A percentile compares a stretch with the other conserved stretches of the same genome.
Conservation (phyloP, 2,888 invertebrate genomes). For the Lutraria lutraria region DNA sequence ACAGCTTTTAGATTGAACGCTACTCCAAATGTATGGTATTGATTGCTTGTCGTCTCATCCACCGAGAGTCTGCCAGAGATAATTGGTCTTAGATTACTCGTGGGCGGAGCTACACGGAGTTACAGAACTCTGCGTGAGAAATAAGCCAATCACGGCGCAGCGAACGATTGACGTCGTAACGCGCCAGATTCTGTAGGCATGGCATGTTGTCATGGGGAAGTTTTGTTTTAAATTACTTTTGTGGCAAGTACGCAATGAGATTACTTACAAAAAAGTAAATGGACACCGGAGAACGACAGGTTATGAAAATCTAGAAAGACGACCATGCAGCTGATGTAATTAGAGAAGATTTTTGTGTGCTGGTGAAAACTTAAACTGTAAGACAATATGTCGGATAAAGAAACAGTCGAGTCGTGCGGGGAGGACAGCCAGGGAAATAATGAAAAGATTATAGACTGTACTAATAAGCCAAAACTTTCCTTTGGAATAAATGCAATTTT, state of each 20-base stretch:
- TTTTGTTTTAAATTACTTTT: conserved; percentile 27
- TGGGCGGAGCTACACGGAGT: conserved; percentile 60
- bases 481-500: conserved; percentile 81
- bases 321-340: background rate
- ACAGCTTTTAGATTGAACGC: conserved; percentile 57
- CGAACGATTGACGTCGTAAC: conserved; percentile 60
- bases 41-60: conserved; percentile 51
- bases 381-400: conserved; percentile 55
- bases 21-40: conserved; percentile 55
- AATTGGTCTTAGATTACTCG: conserved; percentile 60
- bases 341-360: background rate
- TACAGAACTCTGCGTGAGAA: conserved; percentile 51
- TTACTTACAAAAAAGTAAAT: conserved; percentile 32
- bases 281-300: background rate
- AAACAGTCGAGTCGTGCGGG: conserved; percentile 16
- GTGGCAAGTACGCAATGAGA: conserved; percentile 35
- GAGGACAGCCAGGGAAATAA: conserved; percentile 9
- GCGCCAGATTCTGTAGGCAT: conserved; percentile 65
- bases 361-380: background rate
- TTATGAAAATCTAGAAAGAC: background rate
- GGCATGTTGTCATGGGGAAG: conserved; percentile 30
- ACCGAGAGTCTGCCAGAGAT: conserved; percentile 50
- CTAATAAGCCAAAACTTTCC: conserved; percentile 72
- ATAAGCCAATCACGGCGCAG: conserved; percentile 47
- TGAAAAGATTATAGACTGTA: conserved; percentile 27